These are phyloP conservation scores for Phalacrocorax brasilianus DNA, from an alignment of 2,113 vertebrate species.

Conservation along the genomic window DNA sequence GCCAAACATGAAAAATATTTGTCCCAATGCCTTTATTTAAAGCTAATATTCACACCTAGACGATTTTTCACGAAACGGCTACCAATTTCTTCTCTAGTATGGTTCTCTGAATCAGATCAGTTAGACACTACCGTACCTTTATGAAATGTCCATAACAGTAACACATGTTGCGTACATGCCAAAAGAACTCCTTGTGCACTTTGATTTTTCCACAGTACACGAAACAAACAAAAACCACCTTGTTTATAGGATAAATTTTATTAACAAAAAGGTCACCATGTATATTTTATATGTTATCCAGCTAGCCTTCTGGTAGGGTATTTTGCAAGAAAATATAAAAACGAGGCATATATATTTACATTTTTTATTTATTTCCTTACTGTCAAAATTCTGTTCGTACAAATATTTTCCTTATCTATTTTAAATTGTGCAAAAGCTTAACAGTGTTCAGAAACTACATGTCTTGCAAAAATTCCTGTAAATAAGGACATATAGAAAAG, in stretches of 20 bases:
- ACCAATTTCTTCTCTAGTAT: too few species aligned
- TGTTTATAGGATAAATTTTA: too few species aligned
- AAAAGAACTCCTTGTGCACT: too few species aligned
- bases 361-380: background rate
- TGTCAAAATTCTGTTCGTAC: background rate
- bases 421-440: background rate
- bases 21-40: slow-evolving; percentile 30
- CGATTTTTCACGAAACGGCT: too few species aligned
- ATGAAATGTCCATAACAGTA: too few species aligned
- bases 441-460: background rate
- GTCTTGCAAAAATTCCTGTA: background rate
- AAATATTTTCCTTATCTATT: background rate
- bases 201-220: too few species aligned
- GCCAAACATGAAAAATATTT: slow-evolving; percentile 42
- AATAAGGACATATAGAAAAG: background rate
- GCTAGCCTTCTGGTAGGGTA: background rate
- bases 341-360: background rate
- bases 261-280: too few species aligned
- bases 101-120: too few species aligned
- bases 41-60: too few species aligned
- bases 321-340: background rate
- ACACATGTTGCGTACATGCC: too few species aligned
- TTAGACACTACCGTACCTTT: too few species aligned
- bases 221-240: too few species aligned
- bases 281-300: background rate